These are phyloP conservation scores for Osmerus mordax DNA, from an alignment of 2,113 vertebrate genomes.

Conservation along the genomic window DNA sequence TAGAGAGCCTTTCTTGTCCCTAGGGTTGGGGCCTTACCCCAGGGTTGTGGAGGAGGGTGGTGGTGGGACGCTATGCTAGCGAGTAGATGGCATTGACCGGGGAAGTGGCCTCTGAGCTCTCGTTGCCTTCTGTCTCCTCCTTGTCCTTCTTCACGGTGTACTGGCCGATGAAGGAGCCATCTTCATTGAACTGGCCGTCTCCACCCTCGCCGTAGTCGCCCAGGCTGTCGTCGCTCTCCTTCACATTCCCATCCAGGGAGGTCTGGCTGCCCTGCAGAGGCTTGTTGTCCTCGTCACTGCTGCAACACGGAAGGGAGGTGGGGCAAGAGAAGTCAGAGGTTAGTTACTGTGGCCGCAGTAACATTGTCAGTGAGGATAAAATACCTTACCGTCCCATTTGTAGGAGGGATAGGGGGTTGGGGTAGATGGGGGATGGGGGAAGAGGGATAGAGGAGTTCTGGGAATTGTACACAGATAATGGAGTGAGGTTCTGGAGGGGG, in stretches of 20 bases:
- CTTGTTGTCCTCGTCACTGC: slow-evolving; percentile 98
- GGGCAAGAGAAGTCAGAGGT: background rate
- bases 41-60: background rate
- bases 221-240: slow-evolving; percentile 96
- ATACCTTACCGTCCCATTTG: background rate
- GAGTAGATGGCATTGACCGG: slow-evolving; percentile 97
- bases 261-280: slow-evolving; percentile 96
- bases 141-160: slow-evolving; percentile 99
- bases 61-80: slow-evolving; percentile 74
- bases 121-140: slow-evolving; percentile 96
- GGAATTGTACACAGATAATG: slow-evolving; percentile 22
- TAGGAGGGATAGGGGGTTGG: slow-evolving; percentile 1
- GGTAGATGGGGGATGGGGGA: background rate
- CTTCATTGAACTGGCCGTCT: slow-evolving; percentile 96
- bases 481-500: background rate
- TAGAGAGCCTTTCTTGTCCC: background rate
- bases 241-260: slow-evolving; percentile 91
- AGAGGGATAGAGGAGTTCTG: slow-evolving; percentile 1
- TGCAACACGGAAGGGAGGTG: slow-evolving; percentile 22
- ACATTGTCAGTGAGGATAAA: no score
- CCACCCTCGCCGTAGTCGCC: slow-evolving; percentile 97
- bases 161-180: slow-evolving; percentile 97
- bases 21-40: background rate
- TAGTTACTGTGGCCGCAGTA: background rate
- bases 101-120: slow-evolving; percentile 96